Base-by-base conservation (phyloP, 2,797 vertebrate genomes). In the Gobionotothen gibberifrons region DNA sequence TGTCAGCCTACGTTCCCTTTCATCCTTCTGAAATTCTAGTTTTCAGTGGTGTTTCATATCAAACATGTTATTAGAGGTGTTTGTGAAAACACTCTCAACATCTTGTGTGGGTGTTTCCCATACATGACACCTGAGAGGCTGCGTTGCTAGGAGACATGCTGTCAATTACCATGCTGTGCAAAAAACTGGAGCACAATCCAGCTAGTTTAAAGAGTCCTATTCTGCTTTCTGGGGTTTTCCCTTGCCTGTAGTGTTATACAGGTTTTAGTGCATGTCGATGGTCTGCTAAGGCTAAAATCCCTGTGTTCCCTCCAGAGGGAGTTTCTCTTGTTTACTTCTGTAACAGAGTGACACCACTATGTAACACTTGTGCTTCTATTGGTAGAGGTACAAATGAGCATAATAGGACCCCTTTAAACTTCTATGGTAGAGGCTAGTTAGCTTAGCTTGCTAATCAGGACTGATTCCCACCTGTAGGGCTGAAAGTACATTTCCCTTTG, bases 41-140 rank as follows among this genome's bases (percentile, higher is more conserved):
- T 15, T 56, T 66, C 32, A 36, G 26, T 32, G 47, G 40, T 14
- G n/a, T 12, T 47, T 15, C 32, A 29, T 8, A 42, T 17, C 13
- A 0, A 1, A 46, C 32, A 14, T 26, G 10, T 42, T 42, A 8
- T 21, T 12, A 9, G 21, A 32, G 22, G 48, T 3, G 15, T 49
- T 48, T 44, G 21, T 19, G 19, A 15, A 61, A 61, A 61, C 47
- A 40, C n/a, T 49, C 4, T 6, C 22, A 58, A 19, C n/a, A n/a
- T n/a, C 44, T 47, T 36, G 44, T 0, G 52, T 40, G 9, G 19
- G 39, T 13, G 22, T 70, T 29, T 59, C 4, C 48, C 3, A 43
- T 43, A 42, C 43, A 21, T 59, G 57, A 54, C 42, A 61, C 44
- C n/a, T 60, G 29, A 55, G 29, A 63, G 39, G 17, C 5, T 5